Evolutionary conservation across 2,113 vertebrate genomes (phyloP), one percentile per base, ranked within the genome.

Genomic region (Fregata magnificens): DNA sequence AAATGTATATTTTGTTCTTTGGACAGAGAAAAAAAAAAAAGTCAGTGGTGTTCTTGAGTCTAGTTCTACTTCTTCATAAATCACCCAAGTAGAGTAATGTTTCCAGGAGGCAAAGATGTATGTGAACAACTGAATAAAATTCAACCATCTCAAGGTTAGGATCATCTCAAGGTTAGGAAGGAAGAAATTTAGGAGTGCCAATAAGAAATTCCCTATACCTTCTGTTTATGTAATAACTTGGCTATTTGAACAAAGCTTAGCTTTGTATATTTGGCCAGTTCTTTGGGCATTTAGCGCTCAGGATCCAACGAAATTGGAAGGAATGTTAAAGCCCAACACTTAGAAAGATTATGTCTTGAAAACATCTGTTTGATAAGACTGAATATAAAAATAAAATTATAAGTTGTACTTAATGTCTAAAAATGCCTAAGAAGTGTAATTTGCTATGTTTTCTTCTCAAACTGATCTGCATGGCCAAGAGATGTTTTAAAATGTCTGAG

Each of bases 401-500:
- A 88, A 82, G 76, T 84, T 96, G 88, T 95, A 87, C 56, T 97
- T 81, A 36, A 61, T 97, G 86, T 96, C 88, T 95, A 90, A 96
- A 95, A 97, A 85, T 92, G 93, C 94, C 97, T 93, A 72, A 97
- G 95, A 98, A 61, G 74, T 76, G 78, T 97, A 88, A 96, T 96
- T 92, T 86, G 82, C 93, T 93, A n/a, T 95, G 89, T 97, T 92
- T 95, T 94, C 91, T 96, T 97, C 94, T 95, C 82, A 95, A 94
- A 97, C 83, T 93, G 81, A 94, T 96, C 90, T 97, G 98, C 97
- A 97, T 98, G 98, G 96, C 96, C 96, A 88, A 97, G 97, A 98
- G 97, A 96, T 96, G 91, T 92, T 97, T 97, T 97, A 93, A 97
- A 95, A 88, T 94, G 56, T 98, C 95, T 97, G 97, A 98, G 96